Evolutionary conservation across 2,113 vertebrate species (phyloP).

Genomic region (Talpa occidentalis): DNA sequence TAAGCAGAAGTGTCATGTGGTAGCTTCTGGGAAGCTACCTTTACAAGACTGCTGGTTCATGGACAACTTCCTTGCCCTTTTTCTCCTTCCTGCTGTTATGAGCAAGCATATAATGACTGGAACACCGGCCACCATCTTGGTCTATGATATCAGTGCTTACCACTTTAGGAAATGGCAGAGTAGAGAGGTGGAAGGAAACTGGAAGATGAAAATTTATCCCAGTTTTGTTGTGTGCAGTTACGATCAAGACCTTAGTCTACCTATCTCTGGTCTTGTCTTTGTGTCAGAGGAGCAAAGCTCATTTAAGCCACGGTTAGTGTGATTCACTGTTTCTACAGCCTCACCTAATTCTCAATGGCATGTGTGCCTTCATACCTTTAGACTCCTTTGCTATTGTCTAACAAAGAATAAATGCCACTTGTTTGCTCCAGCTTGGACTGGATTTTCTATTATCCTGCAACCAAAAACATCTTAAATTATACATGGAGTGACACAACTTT

Average conservation of each 20-base stretch:
- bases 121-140: background rate
- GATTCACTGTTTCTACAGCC: background rate
- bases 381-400: background rate
- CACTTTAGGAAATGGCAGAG: background rate
- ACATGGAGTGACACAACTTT: background rate
- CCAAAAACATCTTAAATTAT: background rate
- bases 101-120: background rate
- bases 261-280: background rate
- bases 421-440: background rate
- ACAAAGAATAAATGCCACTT: background rate
- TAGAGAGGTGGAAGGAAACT: background rate
- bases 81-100: background rate
- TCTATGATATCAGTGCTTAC: too few relatives aligned
- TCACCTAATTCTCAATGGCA: background rate
- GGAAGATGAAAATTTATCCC: background rate
- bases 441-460: slow-evolving; percentile 11
- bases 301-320: background rate
- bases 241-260: background rate
- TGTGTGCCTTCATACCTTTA: background rate
- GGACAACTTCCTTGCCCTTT: background rate
- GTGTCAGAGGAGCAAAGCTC: background rate
- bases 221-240: background rate
- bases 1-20: background rate
- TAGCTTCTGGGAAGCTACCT: background rate
- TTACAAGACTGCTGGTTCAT: background rate